Base-by-base conservation (phyloP, 37 sponge, comb jelly and placozoan species). In the Dysidea cf. avara region DNA sequence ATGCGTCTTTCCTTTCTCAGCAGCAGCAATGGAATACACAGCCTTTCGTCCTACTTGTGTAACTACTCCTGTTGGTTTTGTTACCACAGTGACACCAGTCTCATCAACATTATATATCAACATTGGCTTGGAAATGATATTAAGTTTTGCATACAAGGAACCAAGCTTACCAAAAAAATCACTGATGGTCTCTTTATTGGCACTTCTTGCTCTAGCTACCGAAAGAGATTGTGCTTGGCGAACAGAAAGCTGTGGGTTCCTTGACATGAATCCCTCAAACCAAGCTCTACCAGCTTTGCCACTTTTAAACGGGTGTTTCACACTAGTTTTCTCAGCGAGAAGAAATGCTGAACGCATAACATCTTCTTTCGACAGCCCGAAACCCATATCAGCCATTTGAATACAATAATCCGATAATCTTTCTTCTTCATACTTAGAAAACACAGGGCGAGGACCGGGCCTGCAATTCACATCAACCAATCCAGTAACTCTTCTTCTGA, bases 51-150 rank as follows among this genome's bases (percentile, higher is more conserved):
- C 70, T 2, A 78, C 29, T 56, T 78, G 60, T 29, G 79, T 67
- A 22, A 85, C 54, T 26, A 85, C 79, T 32, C 56, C 72, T 2
- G 62, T 69, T 21, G 67, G 74, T 40, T 74, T 78, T 36, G 56
- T 53, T 14, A 72, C 79, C 40, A 72, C 56, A 55, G 56, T 55
- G 9, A 72, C 61, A 17, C 86, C 79, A 4, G 63, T 73, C 35
- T 78, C 79, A 40, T 85, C 86, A 38, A 32, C 2, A 72, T 77
- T 85, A 64, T 61, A 76, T 16, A 84, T 71, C 46, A 64, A 74
- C 86, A 85, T 85, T n/a, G 86, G 86, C 46, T 43, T 85, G 77
- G 18, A 74, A 58, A 20, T 66, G 32, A n/a, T n/a, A n/a, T n/a
- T n/a, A n/a, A n/a, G n/a, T n/a, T n/a, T n/a, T n/a, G 73, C 59